phyloP scores from a whole-genome alignment of 2,797 vertebrate species.

The Odontamblyopus rebecca region DNA sequence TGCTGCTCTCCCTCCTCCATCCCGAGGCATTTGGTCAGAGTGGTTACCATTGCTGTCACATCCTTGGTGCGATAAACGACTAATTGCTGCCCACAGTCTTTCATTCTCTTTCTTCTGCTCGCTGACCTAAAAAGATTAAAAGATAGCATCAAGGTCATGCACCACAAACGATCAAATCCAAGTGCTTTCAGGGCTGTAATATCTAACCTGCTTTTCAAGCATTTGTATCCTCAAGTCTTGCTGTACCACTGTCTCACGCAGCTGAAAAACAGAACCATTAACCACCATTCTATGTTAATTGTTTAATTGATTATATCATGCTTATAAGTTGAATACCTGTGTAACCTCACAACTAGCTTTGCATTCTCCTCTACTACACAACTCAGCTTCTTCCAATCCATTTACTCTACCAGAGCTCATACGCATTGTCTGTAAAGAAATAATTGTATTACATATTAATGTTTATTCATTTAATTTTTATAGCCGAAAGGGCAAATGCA shows the following conservation, averaged over 20 bases:
- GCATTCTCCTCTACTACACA: slow-evolving; percentile 72
- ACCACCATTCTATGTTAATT: not conserved
- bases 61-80: slow-evolving; percentile 41
- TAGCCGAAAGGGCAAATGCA: too few relatives aligned
- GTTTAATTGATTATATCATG: not conserved
- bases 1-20: slow-evolving; percentile 41
- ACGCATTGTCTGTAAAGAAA: slow-evolving; percentile 68
- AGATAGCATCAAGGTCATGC: not conserved
- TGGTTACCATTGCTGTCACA: slow-evolving; percentile 55
- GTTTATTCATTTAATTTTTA: not conserved
- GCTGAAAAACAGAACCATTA: slow-evolving; percentile 55
- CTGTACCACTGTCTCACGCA: slow-evolving; percentile 66
- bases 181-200: not conserved
- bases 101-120: slow-evolving; percentile 79
- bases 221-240: slow-evolving; percentile 76
- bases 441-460: not conserved
- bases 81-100: slow-evolving; percentile 76
- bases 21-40: slow-evolving; percentile 33
- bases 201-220: slow-evolving; percentile 78
- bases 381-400: slow-evolving; percentile 45
- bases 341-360: slow-evolving; percentile 72
- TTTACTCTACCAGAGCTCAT: slow-evolving; percentile 71
- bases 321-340: slow-evolving; percentile 73
- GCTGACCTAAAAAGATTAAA: slow-evolving; percentile 55
- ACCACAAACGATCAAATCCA: not conserved